Base-by-base conservation (phyloP, 2,888 invertebrate genomes). In the Heterodera filipjevi region DNA sequence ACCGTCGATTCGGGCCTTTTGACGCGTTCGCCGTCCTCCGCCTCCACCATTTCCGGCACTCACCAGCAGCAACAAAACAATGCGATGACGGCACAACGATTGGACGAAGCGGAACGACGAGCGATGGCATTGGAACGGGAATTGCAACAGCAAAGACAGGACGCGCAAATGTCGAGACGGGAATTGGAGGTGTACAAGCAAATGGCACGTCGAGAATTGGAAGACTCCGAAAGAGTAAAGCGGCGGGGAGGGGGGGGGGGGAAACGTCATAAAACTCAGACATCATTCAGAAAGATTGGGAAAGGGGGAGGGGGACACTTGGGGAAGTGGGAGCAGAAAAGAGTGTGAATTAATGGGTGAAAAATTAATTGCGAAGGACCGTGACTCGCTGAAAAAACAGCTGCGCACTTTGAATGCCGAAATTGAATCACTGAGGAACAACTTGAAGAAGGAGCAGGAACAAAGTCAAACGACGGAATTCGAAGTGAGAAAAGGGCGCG, bases 151-250 rank as follows among this genome's bases (percentile, higher is more conserved):
- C 80, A 66, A 32, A 85, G 84, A 49, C 86, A 86, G 16, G 86
- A 87, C 72, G 76, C 82, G 12, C 86, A 86, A 66, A 70, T 87
- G 70, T 76, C 82, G 33, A 85, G 82, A 66, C 76, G 87, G 49
- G 87, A 87, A 72, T 70, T 87, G 39, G 87, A 87, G 70, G 87
- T 87, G 30, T 87, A 87, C 82, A 87, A 87, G 78, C 75, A 75
- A 35, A 80, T 81, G 12, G 59, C 59, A 59, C 59, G 59, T n/a
- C 59, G 59, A 59, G 83, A 85, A 35, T 68, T 87, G 77, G 80
- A 84, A n/a, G 84, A 86, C 12, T 82, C 85, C 1, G 87, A 87
- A 83, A 78, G 82, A 70, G 86, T 83, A 53, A 19, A 71, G 0
- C 44, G 12, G 44, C 44, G 12, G 3, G 49, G 5, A n/a, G 66